Percentiles rank a stretch among this genome's conserved stretches.
phyloP scores from a whole-genome alignment of 2,797 vertebrate species.

The Takifugu rubripes region DNA sequence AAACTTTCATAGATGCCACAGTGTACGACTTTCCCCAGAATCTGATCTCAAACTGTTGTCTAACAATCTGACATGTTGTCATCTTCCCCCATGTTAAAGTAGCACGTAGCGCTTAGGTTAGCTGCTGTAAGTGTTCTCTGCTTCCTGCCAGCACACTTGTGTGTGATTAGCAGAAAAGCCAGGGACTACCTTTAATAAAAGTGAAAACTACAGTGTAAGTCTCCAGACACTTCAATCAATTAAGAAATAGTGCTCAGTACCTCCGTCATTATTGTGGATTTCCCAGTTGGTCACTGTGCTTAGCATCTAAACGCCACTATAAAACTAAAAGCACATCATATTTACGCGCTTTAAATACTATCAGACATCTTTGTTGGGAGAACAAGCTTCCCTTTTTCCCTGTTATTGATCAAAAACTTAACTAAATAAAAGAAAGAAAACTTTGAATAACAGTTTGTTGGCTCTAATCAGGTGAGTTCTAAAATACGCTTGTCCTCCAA shows the following conservation, averaged over 20 bases:
- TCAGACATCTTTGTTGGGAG: slow-evolving; percentile 20
- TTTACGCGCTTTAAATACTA: slow-evolving; percentile 41
- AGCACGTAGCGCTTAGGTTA: slow-evolving; percentile 18
- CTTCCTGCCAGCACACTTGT: slow-evolving; percentile 24
- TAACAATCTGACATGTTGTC: neutral
- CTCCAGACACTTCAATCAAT: slow-evolving; percentile 42
- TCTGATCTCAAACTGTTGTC: neutral
- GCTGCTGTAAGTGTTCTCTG: slow-evolving; percentile 17
- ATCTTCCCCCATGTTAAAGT: neutral
- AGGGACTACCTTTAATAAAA: slow-evolving; percentile 67
- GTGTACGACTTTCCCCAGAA: neutral
- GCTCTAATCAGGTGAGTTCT: slow-evolving; percentile 25
- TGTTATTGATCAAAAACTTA: slow-evolving; percentile 42
- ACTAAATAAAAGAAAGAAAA: slow-evolving; percentile 7
- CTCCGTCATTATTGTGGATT: slow-evolving; percentile 23
- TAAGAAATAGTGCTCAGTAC: slow-evolving; percentile 42
- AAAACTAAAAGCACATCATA: slow-evolving; percentile 20
- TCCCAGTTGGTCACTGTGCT: slow-evolving; percentile 29
- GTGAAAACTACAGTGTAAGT: slow-evolving; percentile 45
- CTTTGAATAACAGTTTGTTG: neutral
- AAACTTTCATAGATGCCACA: neutral
- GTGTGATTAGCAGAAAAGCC: slow-evolving; percentile 49
- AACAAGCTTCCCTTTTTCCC: slow-evolving; percentile 29
- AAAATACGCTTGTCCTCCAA: slow-evolving; percentile 44
- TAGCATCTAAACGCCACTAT: slow-evolving; percentile 15